Evolutionary conservation across 2,888 invertebrate species (phyloP), one percentile per base, ranked within the genome.

Genomic region (Pandemis heparana): DNA sequence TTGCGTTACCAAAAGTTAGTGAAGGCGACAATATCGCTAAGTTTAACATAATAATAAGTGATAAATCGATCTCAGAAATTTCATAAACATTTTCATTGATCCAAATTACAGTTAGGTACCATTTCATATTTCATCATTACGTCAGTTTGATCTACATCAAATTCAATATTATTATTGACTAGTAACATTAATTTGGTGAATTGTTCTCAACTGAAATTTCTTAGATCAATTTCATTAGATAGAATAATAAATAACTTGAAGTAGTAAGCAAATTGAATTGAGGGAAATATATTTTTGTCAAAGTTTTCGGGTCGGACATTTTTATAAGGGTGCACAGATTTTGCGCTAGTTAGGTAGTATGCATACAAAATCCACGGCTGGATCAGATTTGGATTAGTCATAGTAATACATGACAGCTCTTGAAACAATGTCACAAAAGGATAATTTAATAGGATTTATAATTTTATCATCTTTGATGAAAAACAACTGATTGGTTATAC

Each of bases 1-100:
- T 41, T 66, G 32, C 67, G 56, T 32, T 65, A 72, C 53, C 48
- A 71, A 53, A 74, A 4, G 75, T 72, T 78, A 82, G 76, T 78
- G 84, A 89, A 83, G 86, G 89, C 84, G 94, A 94, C 93, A 94
- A 94, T 94, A 93, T 92, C 83, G 89, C 89, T 82, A 86, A 80
- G 79, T 83, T 80, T 78, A 80, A 77, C 75, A 74, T 86, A 80
- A 79, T 85, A 85, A 85, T 77, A 71, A 71, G 69, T 71, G 59
- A 61, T 74, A 70, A 56, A 75, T 77, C 75, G 76, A 76, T 69
- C 70, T 82, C 77, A 78, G 79, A 77, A 80, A 80, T 79, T 82
- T 80, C 77, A 64, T 59, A 51, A 67, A 8, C 12, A 53, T 18
- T 53, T n/a, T 71, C 23, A n/a, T 51, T 51, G 7, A 41, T 23